Evolutionary conservation across 2,888 invertebrate species (phyloP).

Genomic region (Dilophus febrilis): DNA sequence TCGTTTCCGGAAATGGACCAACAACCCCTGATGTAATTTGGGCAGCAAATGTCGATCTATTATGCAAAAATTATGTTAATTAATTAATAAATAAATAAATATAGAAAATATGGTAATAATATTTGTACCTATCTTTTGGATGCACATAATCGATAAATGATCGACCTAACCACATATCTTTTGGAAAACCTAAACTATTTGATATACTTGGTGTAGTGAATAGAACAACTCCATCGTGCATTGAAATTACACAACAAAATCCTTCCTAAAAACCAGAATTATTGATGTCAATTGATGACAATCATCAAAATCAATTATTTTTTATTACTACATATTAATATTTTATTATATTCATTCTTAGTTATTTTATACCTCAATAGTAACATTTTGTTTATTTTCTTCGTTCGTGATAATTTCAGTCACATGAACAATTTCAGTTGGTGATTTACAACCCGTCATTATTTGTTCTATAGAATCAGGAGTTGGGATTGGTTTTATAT

Average conservation of each 20-base stretch:
- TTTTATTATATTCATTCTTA: too few relatives aligned
- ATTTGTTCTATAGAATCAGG: too few relatives aligned
- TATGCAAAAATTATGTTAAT: conserved; percentile 24
- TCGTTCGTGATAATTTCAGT: too few relatives aligned
- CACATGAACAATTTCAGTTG: too few relatives aligned
- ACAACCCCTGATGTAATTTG: conserved; percentile 52
- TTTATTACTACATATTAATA: not conserved
- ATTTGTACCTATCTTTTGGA: conserved; percentile 38
- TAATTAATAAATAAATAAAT: not conserved
- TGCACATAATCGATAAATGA: conserved; percentile 79
- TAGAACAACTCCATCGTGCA: conserved; percentile 66
- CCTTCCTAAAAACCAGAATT: conserved; percentile 37
- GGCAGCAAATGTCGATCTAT: conserved; percentile 53
- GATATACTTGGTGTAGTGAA: conserved; percentile 55
- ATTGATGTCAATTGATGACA: too few relatives aligned
- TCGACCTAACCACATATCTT: conserved; percentile 70
- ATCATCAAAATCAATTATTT: too few relatives aligned
- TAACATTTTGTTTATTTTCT: not conserved
- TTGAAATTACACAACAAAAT: conserved; percentile 65
- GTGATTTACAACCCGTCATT: too few relatives aligned
- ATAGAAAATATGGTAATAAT: not conserved
- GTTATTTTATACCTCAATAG: not conserved
- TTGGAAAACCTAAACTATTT: conserved; percentile 55
- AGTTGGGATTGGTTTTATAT: too few relatives aligned
- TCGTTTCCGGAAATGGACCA: conserved; percentile 36